Conservation (phyloP, 1,140 invertebrate species). For the Brevipalpus yothersi region DNA sequence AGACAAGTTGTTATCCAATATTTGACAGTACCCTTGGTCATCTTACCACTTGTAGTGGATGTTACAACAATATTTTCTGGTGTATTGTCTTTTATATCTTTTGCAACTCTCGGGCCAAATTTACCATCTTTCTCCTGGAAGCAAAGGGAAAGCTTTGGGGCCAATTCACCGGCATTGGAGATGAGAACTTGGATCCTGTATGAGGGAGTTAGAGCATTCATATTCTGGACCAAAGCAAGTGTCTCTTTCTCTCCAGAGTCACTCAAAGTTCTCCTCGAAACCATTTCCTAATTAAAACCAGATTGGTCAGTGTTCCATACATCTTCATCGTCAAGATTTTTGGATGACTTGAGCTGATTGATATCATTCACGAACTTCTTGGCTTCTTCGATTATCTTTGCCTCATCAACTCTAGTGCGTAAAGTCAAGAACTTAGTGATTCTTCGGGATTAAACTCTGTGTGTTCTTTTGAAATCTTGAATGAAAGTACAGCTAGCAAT, state of each 20-base stretch:
- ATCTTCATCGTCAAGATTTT: neutral
- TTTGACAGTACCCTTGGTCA: neutral
- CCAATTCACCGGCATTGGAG: neutral
- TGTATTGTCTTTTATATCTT: neutral
- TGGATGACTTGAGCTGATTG: neutral
- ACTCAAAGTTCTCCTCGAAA: neutral
- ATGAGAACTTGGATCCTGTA: neutral
- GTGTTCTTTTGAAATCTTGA: neutral
- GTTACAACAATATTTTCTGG: neutral
- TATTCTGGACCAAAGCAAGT: neutral
- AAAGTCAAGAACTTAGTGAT: neutral
- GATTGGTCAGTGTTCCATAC: neutral
- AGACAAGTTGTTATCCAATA: neutral
- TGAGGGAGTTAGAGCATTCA: neutral
- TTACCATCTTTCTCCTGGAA: neutral
- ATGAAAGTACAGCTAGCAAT: too few species aligned
- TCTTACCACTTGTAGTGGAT: neutral
- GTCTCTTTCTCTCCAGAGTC: neutral
- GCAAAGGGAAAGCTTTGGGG: neutral
- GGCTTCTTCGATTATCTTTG: neutral
- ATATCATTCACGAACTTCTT: neutral
- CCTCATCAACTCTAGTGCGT: neutral
- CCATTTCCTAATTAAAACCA: neutral
- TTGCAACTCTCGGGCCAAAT: neutral
- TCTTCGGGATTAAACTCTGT: neutral